Base-by-base conservation (phyloP, 2,888 invertebrate genomes). In the Agonum fuliginosum region DNA sequence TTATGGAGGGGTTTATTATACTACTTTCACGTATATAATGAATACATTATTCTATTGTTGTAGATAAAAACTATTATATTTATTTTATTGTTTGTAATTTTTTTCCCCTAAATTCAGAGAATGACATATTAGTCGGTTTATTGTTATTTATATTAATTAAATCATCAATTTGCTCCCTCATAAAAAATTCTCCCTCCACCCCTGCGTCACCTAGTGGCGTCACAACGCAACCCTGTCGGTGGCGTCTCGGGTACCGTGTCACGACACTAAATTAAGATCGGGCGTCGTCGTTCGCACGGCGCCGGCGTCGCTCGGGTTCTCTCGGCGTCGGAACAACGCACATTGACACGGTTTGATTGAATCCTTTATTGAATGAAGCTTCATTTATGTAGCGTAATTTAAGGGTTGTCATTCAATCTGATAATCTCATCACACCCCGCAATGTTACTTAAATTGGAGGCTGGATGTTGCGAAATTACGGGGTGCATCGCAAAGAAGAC, bases 331-430 rank as follows among this genome's bases (percentile, higher is more conserved):
- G 34, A 19, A 74, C 74, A 51, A 58, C 74, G 74, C 74, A 74
- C 74, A 75, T 75, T 75, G 75, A 75, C 75, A 67, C 67, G 75
- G 67, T 75, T 75, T 75, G 75, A 75, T 75, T 75, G 67, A 75
- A 67, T 67, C 48, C 75, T 75, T 75, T 75, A 75, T 75, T 75
- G 75, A 75, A 75, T 75, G 75, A 75, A 75, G 75, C 75, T 75
- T 75, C 75, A 75, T 75, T 75, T 75, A 75, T 75, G 75, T 75
- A 51, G 75, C 75, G 75, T 75, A 75, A 75, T 75, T 75, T 75
- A 75, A 75, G 75, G 75, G 75, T 75, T 75, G 75, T 67, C 75
- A 65, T 75, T 75, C 75, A 75, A 67, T 74, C 62, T 74, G 74
- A 74, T 74, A 74, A 74, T 74, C 74, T 74, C 58, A 73, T 75